A percentile compares a stretch with the other conserved stretches of the same genome.
Evolutionary conservation across 2,797 vertebrate species (phyloP).

Genomic region (Xenentodon cancila): DNA sequence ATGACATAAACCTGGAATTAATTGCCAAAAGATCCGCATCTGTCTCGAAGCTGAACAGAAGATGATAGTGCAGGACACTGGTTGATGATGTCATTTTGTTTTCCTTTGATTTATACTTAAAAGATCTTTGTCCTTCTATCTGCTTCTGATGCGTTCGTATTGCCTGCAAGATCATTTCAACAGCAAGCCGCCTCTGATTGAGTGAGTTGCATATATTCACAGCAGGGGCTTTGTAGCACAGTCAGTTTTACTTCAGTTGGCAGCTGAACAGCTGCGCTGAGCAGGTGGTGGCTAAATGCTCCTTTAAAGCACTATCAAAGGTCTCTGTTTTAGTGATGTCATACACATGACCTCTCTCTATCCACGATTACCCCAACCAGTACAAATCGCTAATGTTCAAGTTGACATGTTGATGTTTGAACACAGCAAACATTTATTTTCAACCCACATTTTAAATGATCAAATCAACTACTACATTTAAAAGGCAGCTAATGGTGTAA

Average conservation of each 20-base stretch:
- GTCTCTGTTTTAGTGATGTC: background rate
- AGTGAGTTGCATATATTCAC: slow-evolving; percentile 32
- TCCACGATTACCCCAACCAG: no score
- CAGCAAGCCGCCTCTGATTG: slow-evolving; percentile 20
- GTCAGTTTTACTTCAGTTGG: slow-evolving; percentile 42
- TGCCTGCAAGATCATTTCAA: background rate
- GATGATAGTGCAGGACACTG: slow-evolving; percentile 26
- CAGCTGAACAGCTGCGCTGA: slow-evolving; percentile 56
- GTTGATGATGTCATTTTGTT: slow-evolving; percentile 13
- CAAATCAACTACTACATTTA: no score
- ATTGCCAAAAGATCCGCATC: slow-evolving; percentile 51
- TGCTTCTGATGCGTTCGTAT: slow-evolving; percentile 6
- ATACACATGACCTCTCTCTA: no score
- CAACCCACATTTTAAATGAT: no score
- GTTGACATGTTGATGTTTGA: no score
- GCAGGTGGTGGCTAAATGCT: slow-evolving; percentile 56
- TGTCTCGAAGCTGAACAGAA: slow-evolving; percentile 54
- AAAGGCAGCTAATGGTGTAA: no score
- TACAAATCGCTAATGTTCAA: no score
- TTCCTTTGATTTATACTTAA: background rate
- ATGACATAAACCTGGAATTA: slow-evolving; percentile 37
- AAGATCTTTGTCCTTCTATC: slow-evolving; percentile 17
- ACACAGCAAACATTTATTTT: no score
- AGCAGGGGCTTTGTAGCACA: slow-evolving; percentile 41
- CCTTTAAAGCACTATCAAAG: slow-evolving; percentile 27